A percentile compares a stretch with the other conserved stretches of the same genome.
Conservation (phyloP, 2,797 vertebrate species). For the Cephalopachus bancanus region DNA sequence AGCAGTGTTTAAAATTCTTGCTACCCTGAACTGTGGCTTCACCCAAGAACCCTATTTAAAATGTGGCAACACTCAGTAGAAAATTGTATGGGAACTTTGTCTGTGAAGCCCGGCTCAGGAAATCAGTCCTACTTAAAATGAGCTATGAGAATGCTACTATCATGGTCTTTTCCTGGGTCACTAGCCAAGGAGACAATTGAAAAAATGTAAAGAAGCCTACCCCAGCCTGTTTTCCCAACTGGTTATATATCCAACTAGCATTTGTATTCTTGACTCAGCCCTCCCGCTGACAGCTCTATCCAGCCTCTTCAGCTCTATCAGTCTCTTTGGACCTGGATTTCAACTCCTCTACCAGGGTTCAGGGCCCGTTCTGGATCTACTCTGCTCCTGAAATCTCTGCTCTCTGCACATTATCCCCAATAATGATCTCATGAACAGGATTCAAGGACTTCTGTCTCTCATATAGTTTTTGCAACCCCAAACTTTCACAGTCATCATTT, state of each 20-base stretch:
- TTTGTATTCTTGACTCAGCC: background rate
- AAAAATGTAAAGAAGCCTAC: background rate
- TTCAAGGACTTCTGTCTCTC: background rate
- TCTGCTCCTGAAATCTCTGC: background rate
- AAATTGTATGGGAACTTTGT: conserved; percentile 52
- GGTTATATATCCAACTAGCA: background rate
- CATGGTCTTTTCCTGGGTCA: background rate
- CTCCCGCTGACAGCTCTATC: background rate
- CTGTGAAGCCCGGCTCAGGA: background rate
- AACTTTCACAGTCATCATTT: background rate
- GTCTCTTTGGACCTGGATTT: background rate
- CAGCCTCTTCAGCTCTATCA: background rate
- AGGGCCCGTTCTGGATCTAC: background rate
- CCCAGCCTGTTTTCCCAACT: background rate
- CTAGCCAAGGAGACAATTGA: conserved; percentile 24
- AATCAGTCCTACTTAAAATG: conserved; percentile 38
- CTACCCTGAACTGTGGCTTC: conserved; percentile 41
- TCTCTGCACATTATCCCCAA: background rate
- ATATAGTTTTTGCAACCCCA: background rate
- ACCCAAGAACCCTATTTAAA: conserved; percentile 65
- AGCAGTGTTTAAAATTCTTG: conserved; percentile 52
- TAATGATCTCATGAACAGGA: background rate
- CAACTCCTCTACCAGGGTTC: background rate
- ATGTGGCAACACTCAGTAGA: conserved; percentile 41
- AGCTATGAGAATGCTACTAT: conserved; percentile 9